Evolutionary conservation across 1,140 invertebrate species (phyloP).

Genomic region (Drosophila lowei): DNA sequence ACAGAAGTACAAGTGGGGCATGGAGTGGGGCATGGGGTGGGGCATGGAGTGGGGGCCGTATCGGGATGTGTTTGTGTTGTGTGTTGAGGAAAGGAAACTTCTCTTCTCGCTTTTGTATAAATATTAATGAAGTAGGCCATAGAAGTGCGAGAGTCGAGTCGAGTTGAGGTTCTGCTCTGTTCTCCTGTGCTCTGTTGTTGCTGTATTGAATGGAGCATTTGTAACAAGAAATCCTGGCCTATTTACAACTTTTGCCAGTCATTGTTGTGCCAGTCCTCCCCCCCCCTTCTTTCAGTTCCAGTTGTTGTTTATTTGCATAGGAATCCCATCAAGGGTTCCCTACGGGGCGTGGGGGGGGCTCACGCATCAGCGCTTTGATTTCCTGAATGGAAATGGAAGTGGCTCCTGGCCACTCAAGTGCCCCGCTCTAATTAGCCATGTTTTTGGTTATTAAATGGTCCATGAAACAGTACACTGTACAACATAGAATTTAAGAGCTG

Average conservation of each 20-base stretch:
- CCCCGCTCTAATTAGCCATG: conserved; percentile 39
- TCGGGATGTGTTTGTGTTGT: too few relatives aligned
- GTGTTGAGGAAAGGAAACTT: conserved; percentile 18
- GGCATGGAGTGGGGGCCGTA: background rate
- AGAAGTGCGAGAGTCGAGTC: conserved; percentile 54
- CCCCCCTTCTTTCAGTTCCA: background rate
- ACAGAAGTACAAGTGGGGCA: conserved; percentile 3
- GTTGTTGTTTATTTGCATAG: conserved; percentile 66
- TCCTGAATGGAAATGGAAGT: conserved; percentile 12
- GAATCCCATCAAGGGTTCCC: conserved; percentile 52
- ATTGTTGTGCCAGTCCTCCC: conserved; percentile 24
- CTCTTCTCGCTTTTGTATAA: conserved; percentile 62
- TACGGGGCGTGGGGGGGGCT: conserved; percentile 35
- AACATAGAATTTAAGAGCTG: conserved; percentile 16
- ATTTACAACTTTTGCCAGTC: conserved; percentile 56
- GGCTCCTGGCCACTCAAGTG: conserved; percentile 21
- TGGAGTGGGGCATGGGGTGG: too few relatives aligned
- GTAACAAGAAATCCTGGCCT: conserved; percentile 76
- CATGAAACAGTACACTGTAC: conserved; percentile 30
- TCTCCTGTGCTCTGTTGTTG: conserved; percentile 1
- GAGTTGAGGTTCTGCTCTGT: conserved; percentile 24
- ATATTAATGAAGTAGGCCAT: conserved; percentile 81
- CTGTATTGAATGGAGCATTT: conserved; percentile 64
- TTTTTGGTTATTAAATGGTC: conserved; percentile 58
- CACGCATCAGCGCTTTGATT: conserved; percentile 42